A percentile compares a stretch with the other conserved stretches of the same genome.
Conservation (phyloP, 2,797 vertebrate species). For the Pterois miles region DNA sequence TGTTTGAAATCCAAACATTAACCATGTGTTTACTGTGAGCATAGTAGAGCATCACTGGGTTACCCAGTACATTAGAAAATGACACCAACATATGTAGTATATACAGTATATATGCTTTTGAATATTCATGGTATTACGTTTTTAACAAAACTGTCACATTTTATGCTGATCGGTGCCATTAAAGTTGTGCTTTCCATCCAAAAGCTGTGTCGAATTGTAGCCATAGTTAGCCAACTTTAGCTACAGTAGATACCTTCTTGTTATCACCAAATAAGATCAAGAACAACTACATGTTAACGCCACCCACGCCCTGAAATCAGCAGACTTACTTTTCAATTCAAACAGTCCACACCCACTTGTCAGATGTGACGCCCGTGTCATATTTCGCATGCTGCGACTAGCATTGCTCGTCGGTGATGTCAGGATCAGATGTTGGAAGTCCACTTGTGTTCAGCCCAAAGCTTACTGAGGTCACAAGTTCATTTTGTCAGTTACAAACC, state of each 20-base stretch:
- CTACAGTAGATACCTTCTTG: not conserved
- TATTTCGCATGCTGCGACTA: conserved; percentile 14
- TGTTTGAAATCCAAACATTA: too few species aligned
- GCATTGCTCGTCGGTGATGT: conserved; percentile 8
- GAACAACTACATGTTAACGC: not conserved
- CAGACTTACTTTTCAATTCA: not conserved
- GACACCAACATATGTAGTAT: too few species aligned
- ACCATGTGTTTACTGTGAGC: too few species aligned
- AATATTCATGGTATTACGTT: too few species aligned
- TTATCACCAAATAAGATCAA: too few species aligned
- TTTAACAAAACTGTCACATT: too few species aligned
- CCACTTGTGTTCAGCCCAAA: not conserved
- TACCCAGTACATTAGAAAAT: too few species aligned
- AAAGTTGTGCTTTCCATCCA: not conserved
- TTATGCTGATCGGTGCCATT: too few species aligned
- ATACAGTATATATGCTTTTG: too few species aligned
- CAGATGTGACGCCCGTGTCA: conserved; percentile 40
- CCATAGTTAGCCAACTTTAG: not conserved
- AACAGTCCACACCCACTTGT: conserved; percentile 45
- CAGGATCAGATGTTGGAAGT: not conserved
- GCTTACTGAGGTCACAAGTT: conserved; percentile 27
- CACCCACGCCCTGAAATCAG: not conserved
- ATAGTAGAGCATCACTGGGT: too few species aligned
- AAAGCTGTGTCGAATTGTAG: not conserved
- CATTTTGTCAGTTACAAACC: conserved; percentile 17